A percentile compares a stretch with the other conserved stretches of the same genome.
phyloP scores from a whole-genome alignment of 2,113 vertebrate species.

The Eubucco bourcierii region DNA sequence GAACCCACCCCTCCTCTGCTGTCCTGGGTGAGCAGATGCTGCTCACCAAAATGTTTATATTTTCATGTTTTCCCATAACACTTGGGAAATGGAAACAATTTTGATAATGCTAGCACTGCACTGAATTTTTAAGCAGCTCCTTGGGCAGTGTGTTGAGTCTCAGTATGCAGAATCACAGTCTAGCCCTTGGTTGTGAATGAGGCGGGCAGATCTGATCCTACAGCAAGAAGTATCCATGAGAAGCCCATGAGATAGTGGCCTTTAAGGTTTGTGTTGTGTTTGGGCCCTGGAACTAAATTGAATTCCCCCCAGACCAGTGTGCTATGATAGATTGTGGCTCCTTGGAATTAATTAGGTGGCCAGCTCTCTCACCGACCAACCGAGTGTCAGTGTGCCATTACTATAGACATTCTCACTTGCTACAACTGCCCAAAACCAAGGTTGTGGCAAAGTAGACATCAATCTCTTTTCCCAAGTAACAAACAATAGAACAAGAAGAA shows the following conservation, averaged over 20 bases:
- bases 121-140: neutral
- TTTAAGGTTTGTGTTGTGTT: neutral
- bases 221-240: neutral
- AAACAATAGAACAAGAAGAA: too few relatives aligned
- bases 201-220: neutral
- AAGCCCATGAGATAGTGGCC: neutral
- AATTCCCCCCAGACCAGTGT: neutral
- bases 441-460: too few relatives aligned
- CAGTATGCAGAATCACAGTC: rapidly evolving
- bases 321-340: neutral
- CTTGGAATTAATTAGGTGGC: neutral
- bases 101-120: rapidly evolving
- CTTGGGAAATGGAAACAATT: neutral
- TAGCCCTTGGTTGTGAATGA: rapidly evolving
- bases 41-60: neutral
- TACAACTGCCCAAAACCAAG: too few relatives aligned
- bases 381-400: neutral
- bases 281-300: neutral
- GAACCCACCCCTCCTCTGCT: neutral
- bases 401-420: neutral
- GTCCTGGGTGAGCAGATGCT: neutral
- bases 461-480: too few relatives aligned
- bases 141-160: rapidly evolving
- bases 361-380: neutral
- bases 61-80: neutral